phyloP scores from a whole-genome alignment of 2,888 invertebrate species.

The Orchesellides sinensis region DNA sequence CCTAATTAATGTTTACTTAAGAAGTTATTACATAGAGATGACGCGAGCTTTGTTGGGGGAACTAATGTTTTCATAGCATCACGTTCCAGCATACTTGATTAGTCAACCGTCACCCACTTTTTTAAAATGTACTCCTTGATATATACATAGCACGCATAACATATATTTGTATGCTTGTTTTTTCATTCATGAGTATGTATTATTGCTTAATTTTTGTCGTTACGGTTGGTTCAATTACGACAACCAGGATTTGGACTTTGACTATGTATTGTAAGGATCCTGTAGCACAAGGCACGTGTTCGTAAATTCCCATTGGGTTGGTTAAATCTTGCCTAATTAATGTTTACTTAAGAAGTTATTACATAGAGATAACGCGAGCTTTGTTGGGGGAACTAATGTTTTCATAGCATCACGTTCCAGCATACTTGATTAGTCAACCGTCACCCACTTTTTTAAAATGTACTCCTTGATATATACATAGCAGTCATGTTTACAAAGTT shows the following conservation, averaged over 20 bases:
- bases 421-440: slow-evolving; percentile 38
- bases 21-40: background rate
- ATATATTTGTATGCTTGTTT: too few relatives aligned
- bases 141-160: background rate
- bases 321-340: background rate
- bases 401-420: background rate
- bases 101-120: slow-evolving; percentile 9
- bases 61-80: background rate
- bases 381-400: background rate
- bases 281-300: background rate
- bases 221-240: background rate
- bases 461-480: background rate
- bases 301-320: background rate
- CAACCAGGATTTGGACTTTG: background rate
- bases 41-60: background rate
- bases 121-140: background rate
- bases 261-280: background rate
- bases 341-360: background rate
- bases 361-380: background rate
- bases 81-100: slow-evolving; percentile 25
- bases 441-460: background rate
- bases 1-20: background rate
- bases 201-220: slow-evolving; percentile 1
- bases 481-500: background rate
- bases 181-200: background rate